Evolutionary conservation across 2,113 vertebrate species (phyloP).

Genomic region (Passer montanus): DNA sequence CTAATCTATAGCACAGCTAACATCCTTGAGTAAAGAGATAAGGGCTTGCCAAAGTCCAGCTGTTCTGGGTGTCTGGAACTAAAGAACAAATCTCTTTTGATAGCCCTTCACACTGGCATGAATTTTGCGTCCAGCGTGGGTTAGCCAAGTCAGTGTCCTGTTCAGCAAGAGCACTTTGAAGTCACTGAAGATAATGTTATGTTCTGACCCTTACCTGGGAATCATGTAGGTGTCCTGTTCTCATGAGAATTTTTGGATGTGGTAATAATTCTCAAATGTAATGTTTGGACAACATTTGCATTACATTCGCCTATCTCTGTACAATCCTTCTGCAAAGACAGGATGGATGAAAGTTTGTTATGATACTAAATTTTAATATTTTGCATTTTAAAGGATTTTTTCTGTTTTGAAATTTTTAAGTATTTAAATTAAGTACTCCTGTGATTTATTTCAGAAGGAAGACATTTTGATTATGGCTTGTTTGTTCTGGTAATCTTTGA

Average conservation of each 20-base stretch:
- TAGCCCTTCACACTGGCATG: not conserved
- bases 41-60: slow-evolving; percentile 23
- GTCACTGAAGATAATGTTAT: not conserved
- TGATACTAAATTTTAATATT: not conserved
- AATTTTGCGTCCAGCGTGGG: not conserved
- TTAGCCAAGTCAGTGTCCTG: not conserved
- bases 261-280: not conserved
- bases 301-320: not conserved
- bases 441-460: not conserved
- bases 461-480: not conserved
- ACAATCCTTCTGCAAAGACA: not conserved
- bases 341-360: not conserved
- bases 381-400: not conserved
- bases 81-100: not conserved
- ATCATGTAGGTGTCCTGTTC: not conserved
- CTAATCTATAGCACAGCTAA: not conserved
- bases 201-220: not conserved
- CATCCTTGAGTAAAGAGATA: not conserved
- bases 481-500: not conserved
- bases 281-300: not conserved
- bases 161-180: not conserved
- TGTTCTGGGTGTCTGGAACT: not conserved
- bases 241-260: not conserved
- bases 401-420: not conserved
- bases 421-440: not conserved